Base-by-base conservation (phyloP, 2,888 invertebrate species). In the Netelia virgata region DNA sequence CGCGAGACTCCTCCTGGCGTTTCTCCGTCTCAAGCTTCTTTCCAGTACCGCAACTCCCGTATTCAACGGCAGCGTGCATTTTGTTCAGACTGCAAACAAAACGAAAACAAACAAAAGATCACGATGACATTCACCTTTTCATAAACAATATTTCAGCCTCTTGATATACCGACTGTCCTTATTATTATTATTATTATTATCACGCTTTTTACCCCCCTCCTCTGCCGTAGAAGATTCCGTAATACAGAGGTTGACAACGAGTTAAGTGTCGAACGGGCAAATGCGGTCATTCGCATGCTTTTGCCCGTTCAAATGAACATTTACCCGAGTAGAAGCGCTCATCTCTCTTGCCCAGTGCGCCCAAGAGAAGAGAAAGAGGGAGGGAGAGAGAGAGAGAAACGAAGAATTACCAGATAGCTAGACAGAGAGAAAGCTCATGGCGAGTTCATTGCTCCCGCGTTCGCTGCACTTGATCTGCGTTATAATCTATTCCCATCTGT, bases 11-110 rank as follows among this genome's bases (percentile, higher is more conserved):
- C 63, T 90, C 91, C 23, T 91, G 90, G 16, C 89, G 90, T 28
- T 91, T 90, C 11, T 91, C 90, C 36, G 88, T 88, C 8, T 89
- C 89, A 72, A 91, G 89, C 78, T 91, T 92, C 88, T 93, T 92
- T 43, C 90, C 92, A 63, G 93, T 92, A 79, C 94, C 94, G 88
- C 94, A 94, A 82, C 93, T 92, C 10, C 94, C 94, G 87, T 94
- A 94, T 85, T 95, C 95, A 95, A 95, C 95, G 61, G 95, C 95
- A 66, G 95, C 95, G 91, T 95, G 95, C 95, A 95, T 95, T 91
- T 95, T 95, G 94, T 95, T 95, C 88, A 95, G 92, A 87, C 95
- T 95, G 94, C 18, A 11, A 14, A 20, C 3, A 36, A 36, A 36
- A 36, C 36, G 41, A 55, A 53, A 57, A 47, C 10, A 14, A 43